phyloP scores from a whole-genome alignment of 2,797 vertebrate species.

The Sebastolobus alascanus region DNA sequence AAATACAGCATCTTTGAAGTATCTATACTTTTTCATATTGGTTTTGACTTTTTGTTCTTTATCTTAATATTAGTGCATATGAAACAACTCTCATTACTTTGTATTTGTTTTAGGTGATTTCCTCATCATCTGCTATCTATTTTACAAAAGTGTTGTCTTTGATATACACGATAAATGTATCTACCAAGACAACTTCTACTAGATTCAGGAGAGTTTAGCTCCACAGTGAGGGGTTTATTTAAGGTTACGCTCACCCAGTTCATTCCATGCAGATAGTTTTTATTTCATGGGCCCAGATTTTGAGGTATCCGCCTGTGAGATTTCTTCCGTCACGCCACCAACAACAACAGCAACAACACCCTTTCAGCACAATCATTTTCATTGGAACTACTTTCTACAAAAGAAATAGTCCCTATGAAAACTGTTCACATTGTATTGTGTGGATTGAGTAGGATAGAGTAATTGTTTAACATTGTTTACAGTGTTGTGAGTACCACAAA shows the following conservation, averaged over 20 bases:
- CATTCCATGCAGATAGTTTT: neutral
- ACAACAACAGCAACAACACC: too few relatives aligned
- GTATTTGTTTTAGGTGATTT: neutral
- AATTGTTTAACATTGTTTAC: neutral
- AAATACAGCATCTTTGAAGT: neutral
- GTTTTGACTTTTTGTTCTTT: neutral
- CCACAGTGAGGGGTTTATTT: neutral
- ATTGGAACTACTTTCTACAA: neutral
- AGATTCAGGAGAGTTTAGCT: neutral
- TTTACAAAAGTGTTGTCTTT: neutral
- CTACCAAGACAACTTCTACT: neutral
- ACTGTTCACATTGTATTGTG: neutral
- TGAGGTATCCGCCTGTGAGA: neutral
- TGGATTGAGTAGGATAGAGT: neutral
- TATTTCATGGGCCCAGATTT: neutral
- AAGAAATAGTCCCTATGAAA: neutral
- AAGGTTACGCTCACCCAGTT: neutral
- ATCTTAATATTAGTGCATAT: neutral
- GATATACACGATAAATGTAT: neutral
- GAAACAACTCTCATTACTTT: constrained; percentile 1
- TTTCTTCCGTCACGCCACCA: neutral
- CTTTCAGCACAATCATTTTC: neutral
- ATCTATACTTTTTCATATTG: neutral
- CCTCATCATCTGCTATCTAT: neutral
- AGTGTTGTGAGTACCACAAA: neutral